These are phyloP conservation scores for Ameiurus melas DNA, from an alignment of 2,113 vertebrate genomes.

Conservation along the genomic window DNA sequence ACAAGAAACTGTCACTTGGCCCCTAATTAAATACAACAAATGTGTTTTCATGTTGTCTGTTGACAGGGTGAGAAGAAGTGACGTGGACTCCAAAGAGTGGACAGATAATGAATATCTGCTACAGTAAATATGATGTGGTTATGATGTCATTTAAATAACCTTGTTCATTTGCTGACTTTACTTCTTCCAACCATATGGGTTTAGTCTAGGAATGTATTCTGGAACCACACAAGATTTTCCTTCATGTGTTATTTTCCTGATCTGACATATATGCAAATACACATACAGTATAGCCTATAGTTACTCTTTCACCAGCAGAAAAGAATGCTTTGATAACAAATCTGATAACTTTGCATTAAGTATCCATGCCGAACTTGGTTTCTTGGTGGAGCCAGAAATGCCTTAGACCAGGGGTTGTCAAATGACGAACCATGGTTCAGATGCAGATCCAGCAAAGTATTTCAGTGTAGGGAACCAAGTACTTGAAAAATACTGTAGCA, in stretches of 20 bases:
- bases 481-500: not conserved
- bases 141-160: not conserved
- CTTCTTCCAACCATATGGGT: not conserved
- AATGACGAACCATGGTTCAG: not conserved
- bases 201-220: slow-evolving; percentile 12
- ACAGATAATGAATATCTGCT: not conserved
- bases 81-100: slow-evolving; percentile 5
- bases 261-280: not conserved
- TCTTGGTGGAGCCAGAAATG: not conserved
- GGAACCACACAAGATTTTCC: slow-evolving; percentile 21
- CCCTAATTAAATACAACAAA: not conserved
- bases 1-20: not conserved
- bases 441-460: not conserved
- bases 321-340: not conserved
- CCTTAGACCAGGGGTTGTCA: not conserved
- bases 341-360: not conserved
- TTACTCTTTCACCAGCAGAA: not conserved
- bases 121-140: not conserved
- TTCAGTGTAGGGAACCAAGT: not conserved
- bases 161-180: slow-evolving; percentile 16
- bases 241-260: not conserved
- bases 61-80: slow-evolving; percentile 4
- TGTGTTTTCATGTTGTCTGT: not conserved
- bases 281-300: not conserved
- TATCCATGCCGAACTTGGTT: not conserved